These are phyloP conservation scores for Gadopsis bispinosus DNA, from an alignment of 2,797 vertebrate genomes.

Conservation along the genomic window DNA sequence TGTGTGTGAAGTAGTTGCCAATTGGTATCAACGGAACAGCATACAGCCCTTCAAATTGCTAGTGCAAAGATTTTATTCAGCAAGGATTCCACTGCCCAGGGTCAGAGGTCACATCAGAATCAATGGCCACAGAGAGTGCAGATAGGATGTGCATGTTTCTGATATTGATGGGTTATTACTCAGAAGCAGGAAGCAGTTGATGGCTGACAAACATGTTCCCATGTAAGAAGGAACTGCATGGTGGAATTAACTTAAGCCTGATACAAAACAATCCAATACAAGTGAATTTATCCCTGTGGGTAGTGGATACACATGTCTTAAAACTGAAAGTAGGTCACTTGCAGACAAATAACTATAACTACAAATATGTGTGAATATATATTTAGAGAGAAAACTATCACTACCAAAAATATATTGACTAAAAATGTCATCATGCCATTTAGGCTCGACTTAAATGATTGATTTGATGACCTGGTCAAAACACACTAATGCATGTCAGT, in stretches of 20 bases:
- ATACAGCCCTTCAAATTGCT: constrained; percentile 62
- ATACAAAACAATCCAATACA: neutral
- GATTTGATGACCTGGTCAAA: no score
- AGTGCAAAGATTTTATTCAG: constrained; percentile 68
- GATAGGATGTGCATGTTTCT: constrained; percentile 30
- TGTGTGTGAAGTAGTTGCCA: constrained; percentile 62
- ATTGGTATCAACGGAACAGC: constrained; percentile 69
- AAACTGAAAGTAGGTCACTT: neutral
- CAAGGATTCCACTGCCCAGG: constrained; percentile 30
- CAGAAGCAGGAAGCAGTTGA: constrained; percentile 23
- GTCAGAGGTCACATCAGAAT: constrained; percentile 70
- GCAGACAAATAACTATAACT: neutral
- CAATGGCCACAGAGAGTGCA: constrained; percentile 60
- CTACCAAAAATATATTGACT: no score
- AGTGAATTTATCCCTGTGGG: neutral
- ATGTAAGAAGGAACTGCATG: neutral
- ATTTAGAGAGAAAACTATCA: no score
- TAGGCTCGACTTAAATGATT: no score
- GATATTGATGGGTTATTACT: constrained; percentile 43
- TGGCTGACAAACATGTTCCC: neutral
- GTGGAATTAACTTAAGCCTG: neutral
- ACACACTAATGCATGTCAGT: no score
- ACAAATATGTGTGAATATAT: no score
- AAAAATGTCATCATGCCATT: no score
- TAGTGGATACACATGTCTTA: neutral